Evolutionary conservation across 2,888 invertebrate species (phyloP), one percentile per base, ranked within the genome.

Genomic region (Drosophila peninsularis): DNA sequence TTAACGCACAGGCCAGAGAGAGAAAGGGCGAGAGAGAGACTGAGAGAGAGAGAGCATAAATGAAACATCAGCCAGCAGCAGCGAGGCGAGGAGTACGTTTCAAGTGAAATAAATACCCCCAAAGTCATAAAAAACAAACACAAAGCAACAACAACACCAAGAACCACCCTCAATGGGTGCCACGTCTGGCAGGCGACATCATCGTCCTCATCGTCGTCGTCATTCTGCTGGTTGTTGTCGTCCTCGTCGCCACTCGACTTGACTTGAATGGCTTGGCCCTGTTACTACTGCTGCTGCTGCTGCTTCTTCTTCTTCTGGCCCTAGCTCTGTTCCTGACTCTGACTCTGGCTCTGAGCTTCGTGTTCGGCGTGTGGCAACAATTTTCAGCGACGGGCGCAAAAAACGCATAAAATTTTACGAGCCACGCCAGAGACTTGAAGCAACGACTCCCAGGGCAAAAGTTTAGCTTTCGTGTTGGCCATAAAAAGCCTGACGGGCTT

Each of bases 321-420:
- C 47, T 13, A 10, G 17, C 17, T 7, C 49, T 32, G 32, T 6
- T 17, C 7, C 50, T 50, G 49, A 60, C 49, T 21, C 53, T 53
- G 39, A n/a, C 13, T 53, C 49, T 54, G 54, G 63, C 36, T 56
- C 27, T 49, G 34, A 56, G 41, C 58, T 49, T 24, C 37, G 49
- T 37, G 44, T 71, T 52, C 21, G 69, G 56, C 64, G 69, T 74
- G 75, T 65, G 82, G 88, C 85, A 88, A 83, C 83, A 88, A 85
- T 88, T 85, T 88, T 88, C 86, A 61, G 44, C 52, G 70, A 55
- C 76, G 77, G 76, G 81, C 83, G 80, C 78, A 80, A 80, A 81
- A 81, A 85, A 85, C 86, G 85, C 85, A 85, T 85, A 85, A 88
- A 85, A 82, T 85, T 85, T 85, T 88, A 85, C 88, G 85, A 85